phyloP scores from a whole-genome alignment of 2,888 invertebrate genomes.

The Diplolepis rosae region DNA sequence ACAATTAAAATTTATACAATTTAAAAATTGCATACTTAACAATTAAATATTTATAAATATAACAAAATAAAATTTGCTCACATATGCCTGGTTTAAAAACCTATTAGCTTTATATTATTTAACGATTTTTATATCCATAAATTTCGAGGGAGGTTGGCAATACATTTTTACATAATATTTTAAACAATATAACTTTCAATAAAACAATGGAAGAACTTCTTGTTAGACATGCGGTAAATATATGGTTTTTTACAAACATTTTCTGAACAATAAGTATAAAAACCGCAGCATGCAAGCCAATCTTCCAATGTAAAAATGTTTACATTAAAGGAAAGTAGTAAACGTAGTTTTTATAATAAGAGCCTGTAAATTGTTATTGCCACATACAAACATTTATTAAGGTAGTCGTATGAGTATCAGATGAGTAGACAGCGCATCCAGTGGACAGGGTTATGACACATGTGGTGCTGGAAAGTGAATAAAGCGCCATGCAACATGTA shows the following conservation, averaged over 20 bases:
- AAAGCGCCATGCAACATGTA: conserved; percentile 48
- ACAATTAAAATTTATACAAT: too few relatives aligned
- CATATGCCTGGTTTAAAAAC: neutral
- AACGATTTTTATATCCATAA: neutral
- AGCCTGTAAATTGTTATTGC: neutral
- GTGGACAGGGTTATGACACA: conserved; percentile 45
- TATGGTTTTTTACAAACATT: neutral
- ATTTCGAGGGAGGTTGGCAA: neutral
- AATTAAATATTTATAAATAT: too few relatives aligned
- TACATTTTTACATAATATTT: neutral
- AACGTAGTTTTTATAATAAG: neutral
- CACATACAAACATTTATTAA: neutral
- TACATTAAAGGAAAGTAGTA: neutral
- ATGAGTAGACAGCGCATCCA: conserved; percentile 38
- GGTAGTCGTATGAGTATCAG: conserved; percentile 39
- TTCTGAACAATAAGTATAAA: neutral
- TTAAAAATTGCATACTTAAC: too few relatives aligned
- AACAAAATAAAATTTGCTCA: too few relatives aligned
- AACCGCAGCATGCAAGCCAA: neutral
- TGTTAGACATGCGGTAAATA: neutral
- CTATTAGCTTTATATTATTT: neutral
- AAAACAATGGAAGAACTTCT: neutral
- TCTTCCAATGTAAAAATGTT: neutral
- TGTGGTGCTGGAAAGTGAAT: conserved; percentile 42
- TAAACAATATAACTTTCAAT: neutral